Percentiles rank a stretch among this genome's conserved stretches.
Conservation (phyloP, 2,888 invertebrate species). For the Ormyrus thymus region DNA sequence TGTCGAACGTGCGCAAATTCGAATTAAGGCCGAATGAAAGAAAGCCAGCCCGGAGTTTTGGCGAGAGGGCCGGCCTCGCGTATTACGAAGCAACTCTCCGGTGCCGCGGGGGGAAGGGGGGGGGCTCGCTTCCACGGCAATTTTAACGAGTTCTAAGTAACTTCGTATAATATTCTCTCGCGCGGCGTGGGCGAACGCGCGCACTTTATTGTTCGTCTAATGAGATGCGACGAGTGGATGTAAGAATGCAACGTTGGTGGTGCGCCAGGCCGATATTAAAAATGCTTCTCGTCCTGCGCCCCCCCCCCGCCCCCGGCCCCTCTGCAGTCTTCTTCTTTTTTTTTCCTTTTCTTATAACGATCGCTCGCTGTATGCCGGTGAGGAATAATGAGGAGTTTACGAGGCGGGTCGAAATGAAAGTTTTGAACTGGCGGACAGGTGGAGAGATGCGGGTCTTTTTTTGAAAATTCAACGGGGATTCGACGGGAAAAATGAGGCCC, state of each 20-base stretch:
- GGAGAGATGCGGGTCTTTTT: neutral
- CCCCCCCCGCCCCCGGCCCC: too few relatives aligned
- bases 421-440: neutral
- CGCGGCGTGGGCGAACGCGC: neutral
- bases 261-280: slow-evolving; percentile 26
- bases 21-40: slow-evolving; percentile 12
- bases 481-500: too few relatives aligned
- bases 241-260: neutral
- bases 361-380: neutral
- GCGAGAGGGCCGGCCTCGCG: neutral
- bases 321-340: neutral
- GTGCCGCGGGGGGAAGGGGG: neutral
- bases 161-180: slow-evolving; percentile 26
- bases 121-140: slow-evolving; percentile 7
- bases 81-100: slow-evolving; percentile 1
- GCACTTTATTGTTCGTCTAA: slow-evolving; percentile 41
- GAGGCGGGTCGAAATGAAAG: slow-evolving; percentile 1
- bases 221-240: slow-evolving; percentile 36
- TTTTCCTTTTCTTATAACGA: slow-evolving; percentile 21
- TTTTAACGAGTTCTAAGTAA: slow-evolving; percentile 50
- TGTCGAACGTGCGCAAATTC: neutral
- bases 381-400: neutral
- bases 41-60: slow-evolving; percentile 10
- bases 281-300: slow-evolving; percentile 2
- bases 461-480: too few relatives aligned